phyloP scores from a whole-genome alignment of 2,888 invertebrate genomes.

The Monochamus alternatus region DNA sequence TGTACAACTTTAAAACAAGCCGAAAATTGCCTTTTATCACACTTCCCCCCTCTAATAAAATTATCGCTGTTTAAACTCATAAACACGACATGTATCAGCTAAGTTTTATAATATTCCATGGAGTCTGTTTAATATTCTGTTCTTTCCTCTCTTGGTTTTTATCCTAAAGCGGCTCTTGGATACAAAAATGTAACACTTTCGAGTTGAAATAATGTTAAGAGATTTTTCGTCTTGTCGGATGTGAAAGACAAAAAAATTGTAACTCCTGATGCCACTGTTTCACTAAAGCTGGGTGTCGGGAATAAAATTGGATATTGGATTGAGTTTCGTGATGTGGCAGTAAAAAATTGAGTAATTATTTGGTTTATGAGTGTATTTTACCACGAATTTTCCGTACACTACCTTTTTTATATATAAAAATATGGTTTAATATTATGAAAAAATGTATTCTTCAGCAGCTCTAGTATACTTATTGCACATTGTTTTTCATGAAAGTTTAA shows the following conservation, averaged over 20 bases:
- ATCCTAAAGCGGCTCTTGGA: slow-evolving; percentile 21
- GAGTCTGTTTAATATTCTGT: slow-evolving; percentile 32
- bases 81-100: slow-evolving; percentile 33
- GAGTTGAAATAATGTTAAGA: slow-evolving; percentile 7
- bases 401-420: too few species aligned
- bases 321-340: too few species aligned
- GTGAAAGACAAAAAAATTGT: slow-evolving; percentile 2
- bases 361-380: too few species aligned
- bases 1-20: background rate
- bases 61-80: slow-evolving; percentile 30
- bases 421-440: too few species aligned
- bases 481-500: too few species aligned
- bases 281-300: too few species aligned
- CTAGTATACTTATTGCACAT: too few species aligned
- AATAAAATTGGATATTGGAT: too few species aligned
- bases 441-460: too few species aligned
- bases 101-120: slow-evolving; percentile 25
- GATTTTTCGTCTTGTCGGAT: slow-evolving; percentile 13
- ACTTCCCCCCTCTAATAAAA: slow-evolving; percentile 23
- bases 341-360: too few species aligned
- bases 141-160: slow-evolving; percentile 30
- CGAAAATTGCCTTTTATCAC: slow-evolving; percentile 9
- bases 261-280: background rate
- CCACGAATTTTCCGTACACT: too few species aligned
- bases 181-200: slow-evolving; percentile 16